These are phyloP conservation scores for Drosophila prolongata DNA, from an alignment of 2,888 invertebrate genomes.

Conservation along the genomic window DNA sequence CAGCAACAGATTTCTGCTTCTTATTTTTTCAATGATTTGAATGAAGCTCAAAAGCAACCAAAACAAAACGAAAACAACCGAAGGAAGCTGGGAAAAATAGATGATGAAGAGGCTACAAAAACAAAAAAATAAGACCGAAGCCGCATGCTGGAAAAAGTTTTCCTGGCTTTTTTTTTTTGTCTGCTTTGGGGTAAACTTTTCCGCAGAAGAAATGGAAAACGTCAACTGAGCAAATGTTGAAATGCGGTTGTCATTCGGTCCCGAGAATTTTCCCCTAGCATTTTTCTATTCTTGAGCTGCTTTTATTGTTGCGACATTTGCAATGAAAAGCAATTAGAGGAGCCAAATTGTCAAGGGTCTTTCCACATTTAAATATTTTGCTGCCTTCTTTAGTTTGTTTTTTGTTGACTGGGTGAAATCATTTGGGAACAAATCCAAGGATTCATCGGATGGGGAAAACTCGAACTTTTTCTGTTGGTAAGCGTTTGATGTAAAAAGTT, in stretches of 20 bases:
- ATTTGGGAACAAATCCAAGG: background rate
- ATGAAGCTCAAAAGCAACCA: constrained; percentile 42
- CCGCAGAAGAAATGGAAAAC: constrained; percentile 38
- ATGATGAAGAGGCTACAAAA: constrained; percentile 7
- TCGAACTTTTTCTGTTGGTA: constrained; percentile 12
- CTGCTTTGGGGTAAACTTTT: constrained; percentile 41
- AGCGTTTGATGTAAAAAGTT: constrained; percentile 2
- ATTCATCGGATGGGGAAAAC: background rate
- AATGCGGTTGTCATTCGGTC: constrained; percentile 15
- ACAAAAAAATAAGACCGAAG: constrained; percentile 21
- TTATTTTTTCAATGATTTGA: constrained; percentile 20
- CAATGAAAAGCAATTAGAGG: constrained; percentile 48
- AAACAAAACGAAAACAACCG: constrained; percentile 45
- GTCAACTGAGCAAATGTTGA: constrained; percentile 54
- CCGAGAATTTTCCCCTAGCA: constrained; percentile 8
- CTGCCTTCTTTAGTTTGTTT: background rate
- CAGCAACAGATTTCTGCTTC: constrained; percentile 32
- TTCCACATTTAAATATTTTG: constrained; percentile 23
- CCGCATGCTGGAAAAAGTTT: constrained; percentile 57
- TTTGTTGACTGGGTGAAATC: background rate
- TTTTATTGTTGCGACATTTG: constrained; percentile 38
- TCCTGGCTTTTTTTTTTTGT: constrained; percentile 14
- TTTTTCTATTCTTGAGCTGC: constrained; percentile 5
- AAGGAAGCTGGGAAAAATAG: constrained; percentile 16
- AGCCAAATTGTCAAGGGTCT: constrained; percentile 38